A percentile compares a stretch with the other conserved stretches of the same genome.
Conservation (phyloP, 2,888 invertebrate genomes). For the Lycophotia porphyrea region DNA sequence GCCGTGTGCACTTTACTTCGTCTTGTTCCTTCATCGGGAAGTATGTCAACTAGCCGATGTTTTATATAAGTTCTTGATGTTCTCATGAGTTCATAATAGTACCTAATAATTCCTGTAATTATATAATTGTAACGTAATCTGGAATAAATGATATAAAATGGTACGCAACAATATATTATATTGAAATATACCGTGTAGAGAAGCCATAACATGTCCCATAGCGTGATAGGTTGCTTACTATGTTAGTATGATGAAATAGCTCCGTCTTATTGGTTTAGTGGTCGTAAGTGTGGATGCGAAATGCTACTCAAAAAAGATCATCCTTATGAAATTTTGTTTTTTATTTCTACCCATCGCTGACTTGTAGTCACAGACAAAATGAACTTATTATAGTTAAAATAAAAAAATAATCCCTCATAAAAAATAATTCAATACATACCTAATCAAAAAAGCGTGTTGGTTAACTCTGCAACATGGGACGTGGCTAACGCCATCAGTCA, state of each 20-base stretch:
- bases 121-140: constrained; percentile 1
- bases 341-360: background rate
- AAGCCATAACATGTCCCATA: constrained; percentile 15
- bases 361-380: background rate
- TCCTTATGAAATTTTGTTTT: background rate
- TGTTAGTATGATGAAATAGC: constrained; percentile 35
- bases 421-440: background rate
- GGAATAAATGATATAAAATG: background rate
- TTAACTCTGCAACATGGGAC: background rate
- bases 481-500: constrained; percentile 14
- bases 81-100: background rate
- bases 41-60: too few species aligned
- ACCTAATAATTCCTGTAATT: background rate
- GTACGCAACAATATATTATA: background rate
- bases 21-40: background rate
- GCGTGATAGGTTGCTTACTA: background rate
- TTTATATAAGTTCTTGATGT: too few species aligned
- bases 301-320: background rate
- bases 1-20: too few species aligned
- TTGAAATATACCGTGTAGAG: constrained; percentile 20
- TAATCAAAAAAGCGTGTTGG: background rate
- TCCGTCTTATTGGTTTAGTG: constrained; percentile 15
- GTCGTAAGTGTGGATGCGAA: constrained; percentile 2
- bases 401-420: background rate
- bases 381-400: background rate